These are phyloP conservation scores for Drosophila miranda DNA, from an alignment of 1,140 invertebrate species.

Conservation along the genomic window DNA sequence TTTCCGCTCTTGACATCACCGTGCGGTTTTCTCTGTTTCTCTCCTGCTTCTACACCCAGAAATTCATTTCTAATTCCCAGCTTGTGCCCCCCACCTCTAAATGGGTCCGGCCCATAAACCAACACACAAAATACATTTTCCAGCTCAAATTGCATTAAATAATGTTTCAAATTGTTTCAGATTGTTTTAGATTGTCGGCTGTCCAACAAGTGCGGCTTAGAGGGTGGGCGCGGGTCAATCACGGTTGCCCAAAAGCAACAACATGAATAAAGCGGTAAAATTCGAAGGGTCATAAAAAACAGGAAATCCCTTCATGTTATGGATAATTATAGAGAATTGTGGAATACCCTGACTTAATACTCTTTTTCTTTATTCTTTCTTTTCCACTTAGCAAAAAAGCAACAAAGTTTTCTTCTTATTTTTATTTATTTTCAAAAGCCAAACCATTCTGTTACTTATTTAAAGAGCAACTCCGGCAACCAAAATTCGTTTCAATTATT, in stretches of 20 bases:
- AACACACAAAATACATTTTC: slow-evolving; percentile 39
- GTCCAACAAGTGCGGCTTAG: slow-evolving; percentile 60
- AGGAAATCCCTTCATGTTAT: neutral
- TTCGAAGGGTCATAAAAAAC: slow-evolving; percentile 32
- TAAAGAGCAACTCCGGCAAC: slow-evolving; percentile 13
- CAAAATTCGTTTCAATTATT: slow-evolving; percentile 67
- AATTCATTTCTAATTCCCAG: slow-evolving; percentile 70
- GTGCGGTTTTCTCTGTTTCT: slow-evolving; percentile 39
- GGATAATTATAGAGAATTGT: neutral
- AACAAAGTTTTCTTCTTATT: too few species aligned
- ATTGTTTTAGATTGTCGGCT: slow-evolving; percentile 49
- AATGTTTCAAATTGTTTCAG: slow-evolving; percentile 64
- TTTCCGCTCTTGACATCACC: slow-evolving; percentile 32
- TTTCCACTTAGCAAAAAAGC: too few species aligned
- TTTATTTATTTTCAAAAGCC: neutral
- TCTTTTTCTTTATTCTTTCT: too few species aligned
- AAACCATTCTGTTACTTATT: too few species aligned
- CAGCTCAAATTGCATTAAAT: slow-evolving; percentile 63
- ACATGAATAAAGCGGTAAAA: slow-evolving; percentile 38
- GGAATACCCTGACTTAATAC: slow-evolving; percentile 4
- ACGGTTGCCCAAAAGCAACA: slow-evolving; percentile 43
- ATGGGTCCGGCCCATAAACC: slow-evolving; percentile 64
- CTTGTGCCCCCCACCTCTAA: slow-evolving; percentile 42
- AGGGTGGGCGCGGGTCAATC: slow-evolving; percentile 54
- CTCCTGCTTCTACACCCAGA: slow-evolving; percentile 48